Conservation (phyloP, 2,888 invertebrate genomes). For the Axea sp. region DNA sequence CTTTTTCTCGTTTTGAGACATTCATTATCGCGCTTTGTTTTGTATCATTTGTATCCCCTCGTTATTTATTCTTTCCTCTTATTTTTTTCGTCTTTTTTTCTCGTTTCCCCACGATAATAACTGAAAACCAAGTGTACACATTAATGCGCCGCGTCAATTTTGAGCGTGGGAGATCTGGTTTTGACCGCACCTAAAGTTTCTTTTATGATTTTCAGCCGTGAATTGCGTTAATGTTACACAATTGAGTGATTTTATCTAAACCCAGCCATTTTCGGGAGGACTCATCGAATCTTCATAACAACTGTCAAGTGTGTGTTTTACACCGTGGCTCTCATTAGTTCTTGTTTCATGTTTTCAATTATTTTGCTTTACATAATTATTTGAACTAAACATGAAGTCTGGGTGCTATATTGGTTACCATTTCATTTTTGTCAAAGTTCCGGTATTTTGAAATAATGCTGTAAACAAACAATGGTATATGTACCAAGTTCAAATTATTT, state of each 20-base stretch:
- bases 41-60: no score
- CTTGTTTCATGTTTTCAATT: no score
- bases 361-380: no score
- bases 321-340: no score
- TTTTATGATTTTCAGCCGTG: slow-evolving; percentile 36
- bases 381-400: no score
- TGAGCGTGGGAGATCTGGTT: slow-evolving; percentile 73
- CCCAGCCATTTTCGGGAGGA: background rate
- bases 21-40: no score
- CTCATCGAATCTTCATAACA: background rate
- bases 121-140: slow-evolving; percentile 28
- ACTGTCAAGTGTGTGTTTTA: slow-evolving; percentile 44
- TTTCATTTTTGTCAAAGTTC: no score
- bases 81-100: background rate
- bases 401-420: no score
- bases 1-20: no score
- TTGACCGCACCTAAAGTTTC: slow-evolving; percentile 67
- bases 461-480: slow-evolving; percentile 18
- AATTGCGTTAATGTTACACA: slow-evolving; percentile 28
- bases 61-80: background rate
- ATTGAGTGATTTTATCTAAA: slow-evolving; percentile 6
- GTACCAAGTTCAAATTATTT: no score
- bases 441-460: background rate
- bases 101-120: background rate
- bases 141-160: slow-evolving; percentile 50